Conservation (phyloP, 2,113 vertebrate species). For the Amia ocellicauda region DNA sequence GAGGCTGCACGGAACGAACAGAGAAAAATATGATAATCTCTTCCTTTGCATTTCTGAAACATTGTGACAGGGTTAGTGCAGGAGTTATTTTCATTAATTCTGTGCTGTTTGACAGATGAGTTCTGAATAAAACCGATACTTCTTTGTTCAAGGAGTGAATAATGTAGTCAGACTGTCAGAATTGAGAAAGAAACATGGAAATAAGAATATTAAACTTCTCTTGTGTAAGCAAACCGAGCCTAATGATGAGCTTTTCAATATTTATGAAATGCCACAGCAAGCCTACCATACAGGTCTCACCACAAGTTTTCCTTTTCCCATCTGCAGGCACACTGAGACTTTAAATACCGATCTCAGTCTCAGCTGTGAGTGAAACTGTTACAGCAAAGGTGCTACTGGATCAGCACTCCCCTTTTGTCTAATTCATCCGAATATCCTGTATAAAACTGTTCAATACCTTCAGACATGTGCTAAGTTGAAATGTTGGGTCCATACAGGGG, state of each 20-base stretch:
- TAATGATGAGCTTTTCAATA: conserved; percentile 7
- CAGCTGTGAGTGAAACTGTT: no score
- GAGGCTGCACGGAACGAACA: background rate
- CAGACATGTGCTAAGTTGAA: no score
- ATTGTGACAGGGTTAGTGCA: background rate
- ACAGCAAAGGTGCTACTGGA: no score
- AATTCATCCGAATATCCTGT: no score
- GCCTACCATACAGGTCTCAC: background rate
- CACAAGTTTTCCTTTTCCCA: background rate
- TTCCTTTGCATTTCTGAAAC: background rate
- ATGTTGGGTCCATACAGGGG: no score
- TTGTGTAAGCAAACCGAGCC: background rate
- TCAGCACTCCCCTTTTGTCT: no score
- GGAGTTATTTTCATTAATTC: background rate
- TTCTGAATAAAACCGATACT: conserved; percentile 7
- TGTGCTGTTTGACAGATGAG: background rate
- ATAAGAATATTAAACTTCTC: background rate
- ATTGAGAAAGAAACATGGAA: background rate
- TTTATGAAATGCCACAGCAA: background rate
- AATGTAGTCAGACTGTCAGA: background rate
- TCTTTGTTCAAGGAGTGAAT: background rate
- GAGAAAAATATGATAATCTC: background rate
- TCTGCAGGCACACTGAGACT: background rate
- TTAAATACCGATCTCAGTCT: no score
- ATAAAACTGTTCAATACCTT: no score